These are phyloP conservation scores for Sceliomorpha sp. DNA, from an alignment of 2,888 invertebrate species.

Conservation along the genomic window DNA sequence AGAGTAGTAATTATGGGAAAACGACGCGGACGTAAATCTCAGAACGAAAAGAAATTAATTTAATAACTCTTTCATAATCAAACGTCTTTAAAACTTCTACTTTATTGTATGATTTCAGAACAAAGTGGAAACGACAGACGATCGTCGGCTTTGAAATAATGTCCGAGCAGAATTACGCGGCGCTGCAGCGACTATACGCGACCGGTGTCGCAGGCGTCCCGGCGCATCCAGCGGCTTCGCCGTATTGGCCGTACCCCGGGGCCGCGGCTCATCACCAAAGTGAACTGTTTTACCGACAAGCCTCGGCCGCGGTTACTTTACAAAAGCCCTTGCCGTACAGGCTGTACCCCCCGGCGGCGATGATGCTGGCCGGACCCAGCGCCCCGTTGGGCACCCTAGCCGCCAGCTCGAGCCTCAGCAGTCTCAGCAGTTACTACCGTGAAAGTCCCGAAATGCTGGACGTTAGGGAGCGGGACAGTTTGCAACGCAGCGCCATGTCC, in stretches of 20 bases:
- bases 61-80: too few species aligned
- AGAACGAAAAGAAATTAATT: slow-evolving; percentile 1
- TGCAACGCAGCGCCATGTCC: slow-evolving; percentile 62
- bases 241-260: slow-evolving; percentile 81
- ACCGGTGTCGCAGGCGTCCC: slow-evolving; percentile 80
- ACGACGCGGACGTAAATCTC: too few species aligned
- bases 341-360: slow-evolving; percentile 83
- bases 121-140: slow-evolving; percentile 99
- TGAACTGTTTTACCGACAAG: slow-evolving; percentile 91
- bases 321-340: slow-evolving; percentile 92
- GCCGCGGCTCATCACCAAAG: slow-evolving; percentile 82
- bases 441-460: slow-evolving; percentile 72
- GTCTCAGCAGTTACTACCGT: slow-evolving; percentile 73
- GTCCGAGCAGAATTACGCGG: slow-evolving; percentile 98
- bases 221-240: slow-evolving; percentile 71
- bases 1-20: too few species aligned
- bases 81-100: too few species aligned
- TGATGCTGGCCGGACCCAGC: slow-evolving; percentile 85
- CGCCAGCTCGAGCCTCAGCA: slow-evolving; percentile 82
- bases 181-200: slow-evolving; percentile 97
- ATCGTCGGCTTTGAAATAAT: slow-evolving; percentile 97
- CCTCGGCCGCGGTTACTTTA: slow-evolving; percentile 87
- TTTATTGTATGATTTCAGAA: slow-evolving; percentile 84
- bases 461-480: slow-evolving; percentile 63
- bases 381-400: slow-evolving; percentile 86